Base-by-base conservation (phyloP, 1,140 invertebrate genomes). In the Drosophila miranda region DNA sequence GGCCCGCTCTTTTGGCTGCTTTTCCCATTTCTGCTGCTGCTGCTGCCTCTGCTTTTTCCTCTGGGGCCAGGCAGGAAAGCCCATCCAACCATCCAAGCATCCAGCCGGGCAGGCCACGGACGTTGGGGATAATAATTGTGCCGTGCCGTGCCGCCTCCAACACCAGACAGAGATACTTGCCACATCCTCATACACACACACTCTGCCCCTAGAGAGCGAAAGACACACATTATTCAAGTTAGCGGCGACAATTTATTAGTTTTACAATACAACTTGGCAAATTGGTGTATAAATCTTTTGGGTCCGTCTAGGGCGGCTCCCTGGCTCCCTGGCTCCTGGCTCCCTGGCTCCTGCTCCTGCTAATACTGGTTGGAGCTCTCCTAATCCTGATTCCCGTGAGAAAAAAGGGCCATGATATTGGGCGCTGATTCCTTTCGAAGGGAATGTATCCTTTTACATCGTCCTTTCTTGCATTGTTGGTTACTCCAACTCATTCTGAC, bases 241-340 rank as follows among this genome's bases (percentile, higher is more conserved):
- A 83, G 75, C 79, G 64, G 71, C 68, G 80, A 83, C 79, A 83
- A 83, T 83, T 83, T 83, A 83, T 83, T 83, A 83, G 79, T 83
- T 83, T 78, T 83, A 75, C 79, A 83, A 83, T 83, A 83, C 77
- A 83, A 83, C 75, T 83, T 83, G 80, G 80, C 80, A 83, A 83
- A 83, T 83, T 83, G 80, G 60, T 78, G 69, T 78, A 83, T 83
- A 84, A 83, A 83, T 83, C 64, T 82, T 38, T 38, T 68, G 49
- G 45, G 9, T 54, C 56, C 63, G 46, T 68, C 58, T 19, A 42
- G 46, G 62, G 19, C 66, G 56, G 56, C 51, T 42, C 19, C 19
- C 19, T 19, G 19, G 42, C 23, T 14, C 14, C 43, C 21, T 34
- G 23, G 23, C 23, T 26, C 23, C 11, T 14, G 26, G 14, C 42